phyloP scores from a whole-genome alignment of 2,888 invertebrate genomes.

The Arge pagana region DNA sequence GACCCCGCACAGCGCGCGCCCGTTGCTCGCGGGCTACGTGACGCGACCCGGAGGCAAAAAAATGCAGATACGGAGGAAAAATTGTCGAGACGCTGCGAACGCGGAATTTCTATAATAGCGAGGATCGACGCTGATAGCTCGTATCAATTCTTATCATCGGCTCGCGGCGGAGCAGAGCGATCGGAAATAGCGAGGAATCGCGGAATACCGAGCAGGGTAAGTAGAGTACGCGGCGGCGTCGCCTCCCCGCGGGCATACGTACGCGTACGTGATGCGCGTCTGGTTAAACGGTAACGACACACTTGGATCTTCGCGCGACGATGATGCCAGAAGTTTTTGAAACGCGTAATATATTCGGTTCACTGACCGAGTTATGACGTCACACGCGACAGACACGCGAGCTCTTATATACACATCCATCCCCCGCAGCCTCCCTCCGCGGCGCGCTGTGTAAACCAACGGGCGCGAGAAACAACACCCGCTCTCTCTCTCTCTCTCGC shows the following conservation, averaged over 20 bases:
- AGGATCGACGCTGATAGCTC: too few relatives aligned
- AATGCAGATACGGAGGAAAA: not conserved
- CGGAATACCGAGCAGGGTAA: not conserved
- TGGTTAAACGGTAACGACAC: not conserved
- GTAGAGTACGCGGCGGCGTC: not conserved
- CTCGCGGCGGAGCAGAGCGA: too few relatives aligned
- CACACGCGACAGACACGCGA: too few relatives aligned
- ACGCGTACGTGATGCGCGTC: constrained; percentile 20
- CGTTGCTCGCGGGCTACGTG: too few relatives aligned
- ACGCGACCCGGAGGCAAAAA: too few relatives aligned
- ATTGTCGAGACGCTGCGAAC: not conserved
- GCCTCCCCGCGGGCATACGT: not conserved
- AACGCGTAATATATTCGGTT: constrained; percentile 49
- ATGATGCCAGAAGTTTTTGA: constrained; percentile 45
- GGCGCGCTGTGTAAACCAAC: constrained; percentile 22
- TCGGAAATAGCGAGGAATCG: not conserved
- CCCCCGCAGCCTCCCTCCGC: constrained; percentile 1
- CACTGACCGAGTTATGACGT: constrained; percentile 55
- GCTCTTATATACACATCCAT: constrained; percentile 11
- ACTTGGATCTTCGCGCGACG: not conserved
- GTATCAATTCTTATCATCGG: too few relatives aligned
- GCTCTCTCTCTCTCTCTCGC: not conserved
- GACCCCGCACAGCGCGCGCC: too few relatives aligned
- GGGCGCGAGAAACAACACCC: not conserved
- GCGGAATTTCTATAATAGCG: too few relatives aligned